Percentiles rank a stretch among this genome's conserved stretches.
Conservation (phyloP, 2,888 invertebrate genomes). For the Xestia ashworthii region DNA sequence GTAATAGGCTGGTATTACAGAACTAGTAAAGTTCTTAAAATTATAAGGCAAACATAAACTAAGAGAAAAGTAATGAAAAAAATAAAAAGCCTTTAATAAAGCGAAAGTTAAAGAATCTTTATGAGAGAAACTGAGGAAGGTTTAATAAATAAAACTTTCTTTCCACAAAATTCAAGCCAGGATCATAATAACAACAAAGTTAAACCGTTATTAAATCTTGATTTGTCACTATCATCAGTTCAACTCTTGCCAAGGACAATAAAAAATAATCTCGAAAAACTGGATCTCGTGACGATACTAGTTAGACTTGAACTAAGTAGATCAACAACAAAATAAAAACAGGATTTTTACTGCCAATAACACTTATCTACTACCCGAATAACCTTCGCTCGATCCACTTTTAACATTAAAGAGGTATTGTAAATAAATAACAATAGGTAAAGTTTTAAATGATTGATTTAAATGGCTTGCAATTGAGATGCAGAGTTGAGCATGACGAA, state of each 20-base stretch:
- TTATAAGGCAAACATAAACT: neutral
- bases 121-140: conserved; percentile 21
- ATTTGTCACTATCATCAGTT: neutral
- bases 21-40: neutral
- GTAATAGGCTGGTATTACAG: neutral
- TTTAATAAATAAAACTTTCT: conserved; percentile 10
- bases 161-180: neutral
- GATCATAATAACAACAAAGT: neutral
- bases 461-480: neutral
- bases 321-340: conserved; percentile 1
- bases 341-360: conserved; percentile 5
- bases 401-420: neutral
- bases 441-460: neutral
- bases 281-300: conserved; percentile 32
- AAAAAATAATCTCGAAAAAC: conserved; percentile 15
- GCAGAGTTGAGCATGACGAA: neutral
- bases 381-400: conserved; percentile 33
- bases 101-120: conserved; percentile 14
- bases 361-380: neutral
- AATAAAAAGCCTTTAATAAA: neutral
- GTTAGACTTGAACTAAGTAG: conserved; percentile 29
- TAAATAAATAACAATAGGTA: neutral
- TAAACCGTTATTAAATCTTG: neutral
- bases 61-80: neutral
- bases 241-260: neutral